Base-by-base conservation (phyloP, 2,113 vertebrate genomes). In the Ochotona princeps region DNA sequence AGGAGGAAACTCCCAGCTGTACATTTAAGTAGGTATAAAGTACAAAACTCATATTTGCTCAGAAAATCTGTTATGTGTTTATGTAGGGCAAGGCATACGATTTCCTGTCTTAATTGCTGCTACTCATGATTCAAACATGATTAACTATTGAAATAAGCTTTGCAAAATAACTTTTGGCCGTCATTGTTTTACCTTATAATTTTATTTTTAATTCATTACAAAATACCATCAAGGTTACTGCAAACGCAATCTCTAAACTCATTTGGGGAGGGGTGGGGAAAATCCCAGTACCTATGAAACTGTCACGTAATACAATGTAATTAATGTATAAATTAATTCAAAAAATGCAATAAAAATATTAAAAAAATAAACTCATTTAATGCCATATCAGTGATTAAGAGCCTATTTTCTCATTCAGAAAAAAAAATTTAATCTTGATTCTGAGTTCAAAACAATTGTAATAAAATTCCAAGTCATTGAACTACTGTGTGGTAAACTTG, bases 171-270 rank as follows among this genome's bases (percentile, higher is more conserved):
- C 0, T 78, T 76, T 75, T 91, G 21, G 9, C 76, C 18, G 23
- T 63, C 25, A 35, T 9, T 44, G 5, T 67, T 90, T 51, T 30
- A 76, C n/a, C 17, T 66, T 12, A 12, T 20, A 74, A 17, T 66
- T 74, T 86, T 47, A 38, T 75, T 26, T 66, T 91, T 30, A 92
- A 75, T 70, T 82, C 73, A 92, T 73, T 87, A 47, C 1, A 51
- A n/a, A 72, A 61, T 4, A 32, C 86, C 85, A 75, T 32, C 44
- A 90, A 82, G 30, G 35, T 5, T 47, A 26, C 49, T 30, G 12
- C 7, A 92, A 89, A 67, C 61, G 30, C 63, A 63, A 66, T 90
- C 91, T 88, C 7, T 70, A 91, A 76, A 79, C 86, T 13, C 26
- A 67, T 44, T 54, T n/a, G n/a, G n/a, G n/a, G n/a, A n/a, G n/a